Percentiles rank a stretch among this genome's conserved stretches.
Evolutionary conservation across 2,797 vertebrate genomes (phyloP).

Genomic region (Distichodus sexfasciatus): DNA sequence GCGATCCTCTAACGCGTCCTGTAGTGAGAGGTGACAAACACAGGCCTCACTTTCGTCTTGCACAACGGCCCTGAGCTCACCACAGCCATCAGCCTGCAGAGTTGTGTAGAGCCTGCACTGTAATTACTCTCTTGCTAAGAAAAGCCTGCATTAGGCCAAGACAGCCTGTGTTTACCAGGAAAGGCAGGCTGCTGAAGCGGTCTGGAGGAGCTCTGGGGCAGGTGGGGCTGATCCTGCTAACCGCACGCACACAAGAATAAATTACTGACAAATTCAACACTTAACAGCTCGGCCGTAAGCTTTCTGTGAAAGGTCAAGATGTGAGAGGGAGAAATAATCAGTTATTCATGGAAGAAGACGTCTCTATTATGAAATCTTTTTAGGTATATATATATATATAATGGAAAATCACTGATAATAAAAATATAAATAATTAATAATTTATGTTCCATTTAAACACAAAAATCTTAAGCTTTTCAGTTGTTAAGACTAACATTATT

Average conservation of each 20-base stretch:
- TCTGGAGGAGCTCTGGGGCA: background rate
- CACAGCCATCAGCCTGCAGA: constrained; percentile 46
- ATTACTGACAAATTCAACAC: background rate
- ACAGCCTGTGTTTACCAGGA: constrained; percentile 52
- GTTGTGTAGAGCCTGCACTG: constrained; percentile 41
- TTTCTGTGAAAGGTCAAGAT: too few relatives aligned
- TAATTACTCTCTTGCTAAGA: constrained; percentile 62
- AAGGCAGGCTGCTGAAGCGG: constrained; percentile 34
- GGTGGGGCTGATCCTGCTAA: constrained; percentile 19
- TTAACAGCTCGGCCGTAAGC: too few relatives aligned
- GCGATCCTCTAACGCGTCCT: constrained; percentile 16
- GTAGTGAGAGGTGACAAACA: constrained; percentile 44
- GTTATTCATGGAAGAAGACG: too few relatives aligned
- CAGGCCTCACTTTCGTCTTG: constrained; percentile 47
- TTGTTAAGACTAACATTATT: too few relatives aligned
- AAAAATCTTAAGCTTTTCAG: too few relatives aligned
- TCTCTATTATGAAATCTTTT: too few relatives aligned
- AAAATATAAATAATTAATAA: too few relatives aligned
- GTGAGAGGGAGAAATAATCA: too few relatives aligned
- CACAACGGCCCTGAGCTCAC: constrained; percentile 33
- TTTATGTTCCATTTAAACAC: too few relatives aligned
- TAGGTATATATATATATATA: too few relatives aligned
- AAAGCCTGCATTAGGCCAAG: constrained; percentile 37
- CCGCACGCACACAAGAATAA: background rate
- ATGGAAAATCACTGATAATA: too few relatives aligned